These are phyloP conservation scores for Calidris pugnax DNA, from an alignment of 2,113 vertebrate species.

Conservation along the genomic window DNA sequence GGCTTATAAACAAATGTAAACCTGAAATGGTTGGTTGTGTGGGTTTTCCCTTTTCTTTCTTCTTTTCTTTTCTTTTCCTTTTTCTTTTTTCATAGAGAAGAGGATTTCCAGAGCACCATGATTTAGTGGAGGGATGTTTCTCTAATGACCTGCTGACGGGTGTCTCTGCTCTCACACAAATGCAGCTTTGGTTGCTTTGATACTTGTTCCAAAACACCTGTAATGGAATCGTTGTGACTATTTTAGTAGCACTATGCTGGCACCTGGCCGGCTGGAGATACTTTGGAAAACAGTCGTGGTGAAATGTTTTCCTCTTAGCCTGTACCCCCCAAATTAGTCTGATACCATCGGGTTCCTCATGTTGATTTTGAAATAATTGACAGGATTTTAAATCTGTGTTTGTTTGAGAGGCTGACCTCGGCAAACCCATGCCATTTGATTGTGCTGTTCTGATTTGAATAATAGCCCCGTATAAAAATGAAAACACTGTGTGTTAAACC, in stretches of 20 bases:
- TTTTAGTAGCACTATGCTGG: not conserved
- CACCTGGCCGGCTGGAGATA: not conserved
- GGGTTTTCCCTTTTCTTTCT: too few relatives aligned
- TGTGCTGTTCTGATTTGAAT: not conserved
- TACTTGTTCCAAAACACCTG: conserved; percentile 41
- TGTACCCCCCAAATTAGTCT: not conserved
- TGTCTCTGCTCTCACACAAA: not conserved
- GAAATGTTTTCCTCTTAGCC: not conserved
- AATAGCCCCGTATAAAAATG: accelerated
- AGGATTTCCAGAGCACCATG: not conserved
- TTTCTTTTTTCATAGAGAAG: not conserved
- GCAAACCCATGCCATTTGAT: accelerated
- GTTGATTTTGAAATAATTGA: not conserved
- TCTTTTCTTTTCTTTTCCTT: too few relatives aligned
- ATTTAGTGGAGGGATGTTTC: not conserved
- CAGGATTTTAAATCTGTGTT: accelerated
- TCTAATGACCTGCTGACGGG: accelerated
- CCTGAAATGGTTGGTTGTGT: too few relatives aligned
- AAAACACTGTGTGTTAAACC: not conserved
- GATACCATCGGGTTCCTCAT: accelerated
- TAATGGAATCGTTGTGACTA: not conserved
- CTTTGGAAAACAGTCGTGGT: not conserved
- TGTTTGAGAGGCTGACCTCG: not conserved
- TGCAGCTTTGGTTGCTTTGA: conserved; percentile 7
- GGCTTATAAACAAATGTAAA: too few relatives aligned